These are phyloP conservation scores for Characodon lateralis DNA, from an alignment of 2,797 vertebrate species.

Conservation along the genomic window DNA sequence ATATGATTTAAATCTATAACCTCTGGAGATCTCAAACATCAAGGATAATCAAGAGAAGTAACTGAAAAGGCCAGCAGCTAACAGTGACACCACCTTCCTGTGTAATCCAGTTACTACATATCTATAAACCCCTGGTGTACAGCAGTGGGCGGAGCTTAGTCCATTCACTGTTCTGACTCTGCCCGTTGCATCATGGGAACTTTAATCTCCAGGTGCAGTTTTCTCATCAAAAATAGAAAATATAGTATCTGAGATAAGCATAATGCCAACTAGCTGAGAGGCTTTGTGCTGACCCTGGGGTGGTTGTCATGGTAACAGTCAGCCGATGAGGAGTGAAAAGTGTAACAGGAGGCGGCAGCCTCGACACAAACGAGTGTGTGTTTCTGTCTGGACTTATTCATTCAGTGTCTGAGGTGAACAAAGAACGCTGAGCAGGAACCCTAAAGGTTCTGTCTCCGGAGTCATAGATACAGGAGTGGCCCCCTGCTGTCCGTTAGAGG, in stretches of 20 bases:
- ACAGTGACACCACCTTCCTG: neutral
- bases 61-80: neutral
- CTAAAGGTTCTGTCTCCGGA: neutral
- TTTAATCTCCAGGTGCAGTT: neutral
- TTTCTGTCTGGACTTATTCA: neutral
- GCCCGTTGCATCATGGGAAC: neutral
- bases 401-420: neutral
- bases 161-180: neutral
- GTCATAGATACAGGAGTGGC: neutral
- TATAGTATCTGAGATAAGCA: neutral
- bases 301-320: slow-evolving; percentile 16
- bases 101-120: neutral
- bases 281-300: neutral
- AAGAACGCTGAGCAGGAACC: neutral
- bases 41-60: neutral
- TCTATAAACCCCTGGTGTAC: neutral
- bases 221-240: neutral
- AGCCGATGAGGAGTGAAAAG: neutral
- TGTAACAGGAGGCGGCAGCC: neutral
- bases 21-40: neutral
- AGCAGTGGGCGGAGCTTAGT: neutral
- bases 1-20: neutral
- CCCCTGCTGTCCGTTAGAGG: neutral
- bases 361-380: neutral
- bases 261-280: neutral